Conservation (phyloP, 92 coral and sea anemone genomes). For the Diadumene lineata region DNA sequence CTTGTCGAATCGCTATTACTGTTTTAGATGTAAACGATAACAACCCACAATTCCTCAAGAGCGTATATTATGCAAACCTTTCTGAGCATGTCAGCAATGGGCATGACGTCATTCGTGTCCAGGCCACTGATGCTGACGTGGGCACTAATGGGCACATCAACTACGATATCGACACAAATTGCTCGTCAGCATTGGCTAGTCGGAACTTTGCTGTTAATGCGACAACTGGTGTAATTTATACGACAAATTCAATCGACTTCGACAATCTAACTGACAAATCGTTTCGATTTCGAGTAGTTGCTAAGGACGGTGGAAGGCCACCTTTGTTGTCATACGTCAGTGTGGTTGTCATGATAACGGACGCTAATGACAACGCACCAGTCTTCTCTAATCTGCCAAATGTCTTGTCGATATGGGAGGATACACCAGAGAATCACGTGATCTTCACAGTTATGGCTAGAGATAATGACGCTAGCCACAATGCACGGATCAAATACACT, state of each 20-base stretch:
- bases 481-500: conserved; percentile 2
- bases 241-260: conserved; percentile 10
- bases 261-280: conserved; percentile 9
- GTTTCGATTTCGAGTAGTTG: conserved; percentile 12
- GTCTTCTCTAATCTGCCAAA: conserved; percentile 16
- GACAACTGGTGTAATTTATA: conserved; percentile 20
- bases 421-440: conserved; percentile 1
- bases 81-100: conserved; percentile 63
- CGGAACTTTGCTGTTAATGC: conserved; percentile 13
- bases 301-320: conserved; percentile 47
- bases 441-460: conserved; percentile 15
- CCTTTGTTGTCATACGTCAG: conserved; percentile 18
- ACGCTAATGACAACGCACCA: conserved; percentile 53
- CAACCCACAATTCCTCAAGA: conserved; percentile 52
- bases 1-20: conserved; percentile 27
- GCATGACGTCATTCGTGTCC: conserved; percentile 46
- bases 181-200: neutral
- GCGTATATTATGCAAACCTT: conserved; percentile 25
- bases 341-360: conserved; percentile 38
- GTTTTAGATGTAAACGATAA: conserved; percentile 75
- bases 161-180: neutral
- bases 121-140: conserved; percentile 33
- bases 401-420: neutral
- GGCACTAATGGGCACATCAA: conserved; percentile 24
- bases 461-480: conserved; percentile 14